These are phyloP conservation scores for Pteria penguin DNA, from an alignment of 2,888 invertebrate genomes.

Conservation along the genomic window DNA sequence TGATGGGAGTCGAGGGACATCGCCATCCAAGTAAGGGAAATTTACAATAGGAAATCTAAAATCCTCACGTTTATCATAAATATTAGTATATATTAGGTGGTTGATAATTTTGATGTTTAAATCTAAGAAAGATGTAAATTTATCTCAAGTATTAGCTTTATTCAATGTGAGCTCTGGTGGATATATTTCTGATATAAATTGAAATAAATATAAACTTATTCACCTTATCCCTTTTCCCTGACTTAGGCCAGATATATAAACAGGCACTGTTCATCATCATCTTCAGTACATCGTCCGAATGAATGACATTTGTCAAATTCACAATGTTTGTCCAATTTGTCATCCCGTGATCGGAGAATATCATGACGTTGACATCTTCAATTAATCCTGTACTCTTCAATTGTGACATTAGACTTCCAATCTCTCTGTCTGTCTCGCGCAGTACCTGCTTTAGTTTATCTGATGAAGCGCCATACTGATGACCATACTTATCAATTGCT, in stretches of 20 bases:
- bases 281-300: slow-evolving; percentile 41
- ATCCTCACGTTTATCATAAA: too few relatives aligned
- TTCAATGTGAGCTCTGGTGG: too few relatives aligned
- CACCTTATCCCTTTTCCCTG: slow-evolving; percentile 50
- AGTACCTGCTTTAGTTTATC: slow-evolving; percentile 42
- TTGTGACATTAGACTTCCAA: slow-evolving; percentile 42
- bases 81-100: too few relatives aligned
- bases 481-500: slow-evolving; percentile 53
- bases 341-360: slow-evolving; percentile 69
- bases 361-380: slow-evolving; percentile 54
- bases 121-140: too few relatives aligned
- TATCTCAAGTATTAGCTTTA: too few relatives aligned
- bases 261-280: slow-evolving; percentile 48
- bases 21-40: too few relatives aligned
- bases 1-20: too few relatives aligned
- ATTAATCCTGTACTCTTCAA: slow-evolving; percentile 27
- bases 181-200: too few relatives aligned
- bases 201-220: not conserved
- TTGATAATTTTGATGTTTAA: too few relatives aligned
- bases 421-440: slow-evolving; percentile 43
- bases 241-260: slow-evolving; percentile 55
- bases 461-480: slow-evolving; percentile 54
- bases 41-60: too few relatives aligned
- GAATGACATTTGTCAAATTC: slow-evolving; percentile 48
- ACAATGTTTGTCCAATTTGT: slow-evolving; percentile 49